A percentile compares a stretch with the other conserved stretches of the same genome.
phyloP scores from a whole-genome alignment of 2,113 vertebrate species.

The Notarius lentiginosus region DNA sequence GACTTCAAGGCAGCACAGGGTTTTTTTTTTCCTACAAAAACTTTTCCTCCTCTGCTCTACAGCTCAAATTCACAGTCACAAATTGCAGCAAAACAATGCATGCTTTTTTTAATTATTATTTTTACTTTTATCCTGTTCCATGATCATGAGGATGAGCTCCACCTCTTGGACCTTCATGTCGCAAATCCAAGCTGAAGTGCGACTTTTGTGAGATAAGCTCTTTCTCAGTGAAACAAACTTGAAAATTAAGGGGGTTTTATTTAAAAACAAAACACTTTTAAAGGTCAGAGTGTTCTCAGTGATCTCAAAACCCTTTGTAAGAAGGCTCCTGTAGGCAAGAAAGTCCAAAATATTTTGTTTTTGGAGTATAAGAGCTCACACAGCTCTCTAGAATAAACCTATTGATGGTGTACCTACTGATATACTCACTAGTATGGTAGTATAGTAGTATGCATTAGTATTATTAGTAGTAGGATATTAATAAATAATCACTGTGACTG shows the following conservation, averaged over 20 bases:
- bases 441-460: not conserved
- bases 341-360: not conserved
- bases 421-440: not conserved
- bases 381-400: not conserved
- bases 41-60: slow-evolving; percentile 23
- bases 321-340: not conserved
- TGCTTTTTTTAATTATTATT: not conserved
- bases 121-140: too few relatives aligned
- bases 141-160: not conserved
- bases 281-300: not conserved
- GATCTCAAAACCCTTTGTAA: not conserved
- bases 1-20: slow-evolving; percentile 82
- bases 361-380: not conserved
- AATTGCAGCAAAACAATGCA: slow-evolving; percentile 20
- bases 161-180: not conserved
- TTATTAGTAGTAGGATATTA: not conserved
- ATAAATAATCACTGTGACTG: not conserved
- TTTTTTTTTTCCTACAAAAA: slow-evolving; percentile 72
- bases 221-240: not conserved
- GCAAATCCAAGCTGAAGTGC: not conserved
- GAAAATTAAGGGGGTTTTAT: not conserved
- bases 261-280: not conserved
- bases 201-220: not conserved
- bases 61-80: slow-evolving; percentile 9
- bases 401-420: not conserved